Evolutionary conservation across 1,140 invertebrate species (phyloP).

Genomic region (Myzus persicae): DNA sequence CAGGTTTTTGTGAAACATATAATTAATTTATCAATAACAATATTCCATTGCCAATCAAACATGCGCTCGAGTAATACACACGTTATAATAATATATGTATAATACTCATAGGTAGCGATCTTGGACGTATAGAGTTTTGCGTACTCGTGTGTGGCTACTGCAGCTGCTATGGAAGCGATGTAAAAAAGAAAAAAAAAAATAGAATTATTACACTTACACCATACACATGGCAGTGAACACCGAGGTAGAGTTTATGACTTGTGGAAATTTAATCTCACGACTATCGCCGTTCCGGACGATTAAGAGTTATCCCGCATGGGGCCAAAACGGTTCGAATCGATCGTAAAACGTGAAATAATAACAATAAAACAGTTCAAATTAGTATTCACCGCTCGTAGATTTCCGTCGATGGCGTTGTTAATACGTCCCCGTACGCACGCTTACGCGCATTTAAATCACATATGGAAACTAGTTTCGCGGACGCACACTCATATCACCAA

Average conservation of each 20-base stretch:
- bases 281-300: constrained; percentile 4
- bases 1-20: background rate
- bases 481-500: background rate
- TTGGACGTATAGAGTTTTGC: background rate
- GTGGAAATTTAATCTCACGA: constrained; percentile 8
- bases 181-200: background rate
- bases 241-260: background rate
- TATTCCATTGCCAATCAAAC: background rate
- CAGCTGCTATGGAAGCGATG: background rate
- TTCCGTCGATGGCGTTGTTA: background rate
- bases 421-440: background rate
- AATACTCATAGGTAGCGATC: too few relatives aligned
- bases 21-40: background rate
- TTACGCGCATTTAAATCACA: background rate
- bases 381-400: constrained; percentile 25
- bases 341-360: constrained; percentile 36
- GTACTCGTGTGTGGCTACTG: background rate
- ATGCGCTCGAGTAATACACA: background rate
- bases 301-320: background rate
- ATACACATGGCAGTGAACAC: background rate
- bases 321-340: background rate
- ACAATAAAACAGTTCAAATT: constrained; percentile 26
- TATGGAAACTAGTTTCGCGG: background rate
- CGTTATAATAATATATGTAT: too few relatives aligned
- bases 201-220: background rate